Evolutionary conservation across 2,113 vertebrate species (phyloP).

Genomic region (Dissostichus mawsoni): DNA sequence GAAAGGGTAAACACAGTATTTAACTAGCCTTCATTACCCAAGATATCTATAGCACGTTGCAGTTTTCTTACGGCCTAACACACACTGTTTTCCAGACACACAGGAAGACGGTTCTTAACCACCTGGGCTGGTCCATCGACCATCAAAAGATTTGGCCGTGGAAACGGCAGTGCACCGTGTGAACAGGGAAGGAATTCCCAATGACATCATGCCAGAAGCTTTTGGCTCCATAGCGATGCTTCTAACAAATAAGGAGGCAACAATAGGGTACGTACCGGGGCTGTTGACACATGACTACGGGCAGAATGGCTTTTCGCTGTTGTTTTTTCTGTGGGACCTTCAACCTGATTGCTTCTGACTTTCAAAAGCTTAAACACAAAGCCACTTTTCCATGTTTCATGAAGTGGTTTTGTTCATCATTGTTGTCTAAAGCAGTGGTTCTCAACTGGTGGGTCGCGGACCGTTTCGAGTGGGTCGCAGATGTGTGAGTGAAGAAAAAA

Average conservation of each 20-base stretch:
- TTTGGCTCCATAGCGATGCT: slow-evolving; percentile 60
- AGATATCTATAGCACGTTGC: neutral
- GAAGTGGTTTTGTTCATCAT: neutral
- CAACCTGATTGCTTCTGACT: neutral
- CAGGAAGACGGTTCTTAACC: slow-evolving; percentile 67
- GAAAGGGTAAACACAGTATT: slow-evolving; percentile 12
- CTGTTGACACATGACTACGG: slow-evolving; percentile 2
- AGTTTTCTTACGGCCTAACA: slow-evolving; percentile 30
- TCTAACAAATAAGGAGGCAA: slow-evolving; percentile 58
- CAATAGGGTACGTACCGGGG: slow-evolving; percentile 35
- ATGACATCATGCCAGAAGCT: slow-evolving; percentile 61
- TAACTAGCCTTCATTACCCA: neutral
- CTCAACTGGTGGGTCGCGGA: no score
- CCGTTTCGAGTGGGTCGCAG: no score
- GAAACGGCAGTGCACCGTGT: slow-evolving; percentile 24
- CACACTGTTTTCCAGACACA: slow-evolving; percentile 51
- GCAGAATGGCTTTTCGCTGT: neutral
- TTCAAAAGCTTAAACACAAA: neutral
- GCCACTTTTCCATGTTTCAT: neutral
- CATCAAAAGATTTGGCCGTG: slow-evolving; percentile 53
- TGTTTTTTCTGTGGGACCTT: slow-evolving; percentile 15
- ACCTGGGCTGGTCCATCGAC: slow-evolving; percentile 67
- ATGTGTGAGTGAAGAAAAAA: no score
- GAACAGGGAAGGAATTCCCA: slow-evolving; percentile 67
- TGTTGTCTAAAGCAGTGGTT: no score